These are phyloP conservation scores for Hydrozoanthus gracilis DNA, from an alignment of 92 coral and sea anemone genomes.

Conservation along the genomic window DNA sequence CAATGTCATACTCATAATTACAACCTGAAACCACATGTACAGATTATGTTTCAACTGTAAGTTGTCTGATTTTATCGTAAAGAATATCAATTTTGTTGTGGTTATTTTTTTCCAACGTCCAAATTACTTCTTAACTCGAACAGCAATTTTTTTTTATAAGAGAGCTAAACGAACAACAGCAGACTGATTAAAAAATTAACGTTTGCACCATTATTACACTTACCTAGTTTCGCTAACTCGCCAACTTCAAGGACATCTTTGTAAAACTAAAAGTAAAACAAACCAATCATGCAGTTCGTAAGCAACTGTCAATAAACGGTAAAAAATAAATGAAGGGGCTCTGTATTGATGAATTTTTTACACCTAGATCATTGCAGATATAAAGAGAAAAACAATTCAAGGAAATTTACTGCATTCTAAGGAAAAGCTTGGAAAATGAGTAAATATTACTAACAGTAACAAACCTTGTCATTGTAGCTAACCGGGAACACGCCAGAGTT, in stretches of 20 bases:
- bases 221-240: constrained; percentile 96
- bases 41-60: too few relatives aligned
- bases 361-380: not conserved
- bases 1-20: too few relatives aligned
- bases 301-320: not conserved
- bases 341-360: not conserved
- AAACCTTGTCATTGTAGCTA: constrained; percentile 96
- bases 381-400: not conserved
- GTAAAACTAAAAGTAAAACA: constrained; percentile 92
- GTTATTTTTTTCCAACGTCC: too few relatives aligned
- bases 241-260: constrained; percentile 99
- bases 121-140: too few relatives aligned
- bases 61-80: too few relatives aligned
- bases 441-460: not conserved
- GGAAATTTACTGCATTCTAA: not conserved
- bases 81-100: too few relatives aligned
- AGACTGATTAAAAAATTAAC: not conserved
- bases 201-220: not conserved
- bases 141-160: too few relatives aligned
- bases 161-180: not conserved
- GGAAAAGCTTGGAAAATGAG: not conserved
- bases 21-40: too few relatives aligned
- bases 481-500: constrained; percentile 98
- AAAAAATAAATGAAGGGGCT: not conserved
- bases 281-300: constrained; percentile 3